Base-by-base conservation (phyloP, 1,140 invertebrate species). In the Oppia nitens region DNA sequence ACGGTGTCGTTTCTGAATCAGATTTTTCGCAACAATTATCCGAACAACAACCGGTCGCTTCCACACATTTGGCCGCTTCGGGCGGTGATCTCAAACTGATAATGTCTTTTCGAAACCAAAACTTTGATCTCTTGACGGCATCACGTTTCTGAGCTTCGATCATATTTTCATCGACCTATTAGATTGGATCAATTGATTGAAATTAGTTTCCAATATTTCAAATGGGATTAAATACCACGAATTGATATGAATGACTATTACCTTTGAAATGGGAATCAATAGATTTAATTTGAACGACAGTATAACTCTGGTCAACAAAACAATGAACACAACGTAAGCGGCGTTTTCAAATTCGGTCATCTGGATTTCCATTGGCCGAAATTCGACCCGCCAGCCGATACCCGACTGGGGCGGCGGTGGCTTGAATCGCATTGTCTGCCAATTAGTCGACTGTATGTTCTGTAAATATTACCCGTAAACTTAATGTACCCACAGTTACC, bases 371-470 rank as follows among this genome's bases (percentile, higher is more conserved):
- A 93, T 98, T 32, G 96, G 94, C 49, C 96, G 80, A 75, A 99
- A 99, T 76, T 99, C 96, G 1, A 99, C 96, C 62, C 96, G 78
- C 96, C 96, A 99, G 20, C 96, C 94, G 70, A 98, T 97, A 47
- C 84, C 80, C 12, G 90, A 94, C 69, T 93, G 83, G 23, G 90
- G 88, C 14, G 75, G 73, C 58, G 96, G 95, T 49, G 93, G 91
- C 73, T 99, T 99, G 73, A 99, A 98, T 20, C 96, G 78, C 95
- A 99, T 97, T 9, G 94, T 97, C 77, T 99, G 95, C 96, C 96
- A 99, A 75, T 99, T 99, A 4, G 96, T 99, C 0, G 94, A 98
- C 72, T 99, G 96, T 66, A 99, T 96, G 69, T 98, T 98, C 87
- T 93, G 68, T 9, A 66, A 66, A 32, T 14, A 62, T 20, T 9